Evolutionary conservation across 2,888 invertebrate species (phyloP).

Genomic region (Prenolepis imparis): DNA sequence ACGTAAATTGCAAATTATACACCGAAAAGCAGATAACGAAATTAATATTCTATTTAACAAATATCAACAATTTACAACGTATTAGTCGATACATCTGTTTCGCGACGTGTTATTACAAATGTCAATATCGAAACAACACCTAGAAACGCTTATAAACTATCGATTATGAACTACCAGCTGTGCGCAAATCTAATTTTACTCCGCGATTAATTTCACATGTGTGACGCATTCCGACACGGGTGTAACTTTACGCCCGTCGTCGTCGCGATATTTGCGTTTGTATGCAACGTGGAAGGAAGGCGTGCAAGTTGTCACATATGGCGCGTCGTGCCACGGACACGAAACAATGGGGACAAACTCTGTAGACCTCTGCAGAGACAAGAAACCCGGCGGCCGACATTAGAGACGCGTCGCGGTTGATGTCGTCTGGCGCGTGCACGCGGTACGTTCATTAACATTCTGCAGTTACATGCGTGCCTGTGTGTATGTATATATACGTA

Average conservation of each 20-base stretch:
- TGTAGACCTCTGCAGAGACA: constrained; percentile 50
- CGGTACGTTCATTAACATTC: constrained; percentile 63
- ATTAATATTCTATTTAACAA: background rate
- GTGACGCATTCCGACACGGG: constrained; percentile 38
- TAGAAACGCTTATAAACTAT: constrained; percentile 12
- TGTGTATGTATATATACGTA: background rate
- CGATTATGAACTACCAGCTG: constrained; percentile 22
- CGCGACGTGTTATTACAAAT: background rate
- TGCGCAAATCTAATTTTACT: constrained; percentile 21
- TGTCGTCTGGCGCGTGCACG: constrained; percentile 66
- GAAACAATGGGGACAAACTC: constrained; percentile 64
- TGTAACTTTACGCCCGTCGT: constrained; percentile 30
- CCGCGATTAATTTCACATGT: constrained; percentile 43
- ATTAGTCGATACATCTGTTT: background rate
- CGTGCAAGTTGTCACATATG: constrained; percentile 53
- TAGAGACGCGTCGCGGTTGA: constrained; percentile 67
- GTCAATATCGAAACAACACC: background rate
- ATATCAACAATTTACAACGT: background rate
- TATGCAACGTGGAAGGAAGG: constrained; percentile 50
- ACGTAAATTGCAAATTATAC: background rate
- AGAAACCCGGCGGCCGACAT: constrained; percentile 67
- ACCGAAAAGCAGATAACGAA: background rate
- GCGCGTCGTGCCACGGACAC: constrained; percentile 41
- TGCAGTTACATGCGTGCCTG: constrained; percentile 13
- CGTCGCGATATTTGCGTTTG: constrained; percentile 41